Evolutionary conservation across 2,113 vertebrate species (phyloP), one percentile per base, ranked within the genome.

Genomic region (Romanogobio albipinnatus): DNA sequence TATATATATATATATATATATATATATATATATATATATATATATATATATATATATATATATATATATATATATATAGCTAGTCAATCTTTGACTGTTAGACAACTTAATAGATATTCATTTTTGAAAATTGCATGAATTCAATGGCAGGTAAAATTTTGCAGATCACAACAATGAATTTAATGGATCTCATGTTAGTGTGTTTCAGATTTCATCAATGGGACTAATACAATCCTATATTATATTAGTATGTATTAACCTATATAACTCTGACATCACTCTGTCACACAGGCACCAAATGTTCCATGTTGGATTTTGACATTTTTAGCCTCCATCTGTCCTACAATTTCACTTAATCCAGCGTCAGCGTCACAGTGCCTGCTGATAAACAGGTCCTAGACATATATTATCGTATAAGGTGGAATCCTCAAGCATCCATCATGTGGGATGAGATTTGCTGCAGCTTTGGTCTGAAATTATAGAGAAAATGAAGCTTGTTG

Each of bases 251-350:
- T 17, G 15, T 19, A 39, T 39, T 39, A 56, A 56, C 51, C 59
- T 1, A 24, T 61, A 61, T 24, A 61, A 9, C n/a, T 26, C 10
- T 24, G 22, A 47, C 10, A 73, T 47, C 3, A 24, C n/a, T n/a
- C n/a, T 22, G 66, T 1, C 36, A 70, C 9, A 43, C 66, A 39
- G 33, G 17, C 43, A 47, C 71, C 71, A 74, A 74, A 74, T 74
- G 71, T 49, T 26, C 14, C 71, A 24, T 75, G 73, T n/a, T 15
- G 73, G 24, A 51, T 51, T 75, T 75, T 15, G 19, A 71, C 68
- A 43, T 75, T 75, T 75, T 29, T 29, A 75, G 22, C 73, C 73
- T 26, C 45, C 73, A 75, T 75, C 73, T 75, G 73, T 75, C 24
- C 73, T 29, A 47, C 22, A 73, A 6, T 73, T 45, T 51, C 73